phyloP scores from a whole-genome alignment of 2,113 vertebrate genomes.

The Brachirus orientalis region DNA sequence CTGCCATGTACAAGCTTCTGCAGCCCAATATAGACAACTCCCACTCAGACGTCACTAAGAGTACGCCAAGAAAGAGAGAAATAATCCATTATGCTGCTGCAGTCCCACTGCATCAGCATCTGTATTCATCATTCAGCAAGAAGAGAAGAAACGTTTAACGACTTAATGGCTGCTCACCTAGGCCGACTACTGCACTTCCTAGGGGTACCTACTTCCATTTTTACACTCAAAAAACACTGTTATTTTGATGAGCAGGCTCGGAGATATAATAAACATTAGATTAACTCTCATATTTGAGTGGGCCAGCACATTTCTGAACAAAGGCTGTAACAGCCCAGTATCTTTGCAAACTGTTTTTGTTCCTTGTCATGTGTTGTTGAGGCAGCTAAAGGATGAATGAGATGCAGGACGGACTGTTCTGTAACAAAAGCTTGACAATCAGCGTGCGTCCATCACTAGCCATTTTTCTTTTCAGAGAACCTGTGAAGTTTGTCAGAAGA shows the following conservation, averaged over 20 bases:
- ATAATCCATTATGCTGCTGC: conserved; percentile 30
- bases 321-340: background rate
- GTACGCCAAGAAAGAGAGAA: conserved; percentile 27
- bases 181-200: conserved; percentile 6
- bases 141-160: conserved; percentile 4
- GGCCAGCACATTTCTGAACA: background rate
- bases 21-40: conserved; percentile 53
- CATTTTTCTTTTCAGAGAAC: conserved; percentile 11
- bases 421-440: background rate
- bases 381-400: background rate
- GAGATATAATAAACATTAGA: background rate
- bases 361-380: background rate
- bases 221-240: background rate
- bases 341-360: too few relatives aligned
- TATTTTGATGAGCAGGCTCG: conserved; percentile 17
- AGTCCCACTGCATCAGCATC: conserved; percentile 35
- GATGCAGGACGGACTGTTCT: background rate
- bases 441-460: background rate
- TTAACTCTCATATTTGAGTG: background rate
- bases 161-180: conserved; percentile 40
- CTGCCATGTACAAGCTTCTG: conserved; percentile 57
- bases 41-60: conserved; percentile 29
- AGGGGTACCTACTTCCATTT: background rate
- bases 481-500: background rate
- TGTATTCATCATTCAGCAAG: conserved; percentile 41